Evolutionary conservation across 2,113 vertebrate genomes (phyloP).

Genomic region (Candoia aspera): DNA sequence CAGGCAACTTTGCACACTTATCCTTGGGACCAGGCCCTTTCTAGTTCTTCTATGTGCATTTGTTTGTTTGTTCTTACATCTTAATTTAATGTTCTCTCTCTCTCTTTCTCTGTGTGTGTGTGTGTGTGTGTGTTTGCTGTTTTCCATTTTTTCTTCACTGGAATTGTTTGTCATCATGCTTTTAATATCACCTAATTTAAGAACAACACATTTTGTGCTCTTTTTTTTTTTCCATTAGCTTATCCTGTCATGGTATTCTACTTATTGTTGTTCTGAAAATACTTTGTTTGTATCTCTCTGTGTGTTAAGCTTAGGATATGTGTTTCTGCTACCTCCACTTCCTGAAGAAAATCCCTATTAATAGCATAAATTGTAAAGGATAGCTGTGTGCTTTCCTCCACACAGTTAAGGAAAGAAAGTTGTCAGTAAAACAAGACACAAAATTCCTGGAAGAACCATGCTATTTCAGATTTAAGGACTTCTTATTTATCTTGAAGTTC

Average conservation of each 20-base stretch:
- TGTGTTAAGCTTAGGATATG: no score
- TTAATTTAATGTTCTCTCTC: not conserved
- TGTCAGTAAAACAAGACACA: not conserved
- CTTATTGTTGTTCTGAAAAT: not conserved
- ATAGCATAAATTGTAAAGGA: not conserved
- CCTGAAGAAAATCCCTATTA: not conserved
- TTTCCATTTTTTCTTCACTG: not conserved
- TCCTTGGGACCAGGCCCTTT: no score
- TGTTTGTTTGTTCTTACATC: not conserved
- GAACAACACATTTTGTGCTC: not conserved
- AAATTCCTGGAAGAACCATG: not conserved
- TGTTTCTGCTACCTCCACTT: not conserved
- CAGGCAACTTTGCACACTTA: not conserved
- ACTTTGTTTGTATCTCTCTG: no score
- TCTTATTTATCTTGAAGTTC: not conserved
- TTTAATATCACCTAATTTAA: not conserved
- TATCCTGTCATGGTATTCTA: not conserved
- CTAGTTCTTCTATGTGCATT: no score
- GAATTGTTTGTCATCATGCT: not conserved
- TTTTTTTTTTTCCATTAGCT: not conserved
- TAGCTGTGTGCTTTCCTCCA: not conserved
- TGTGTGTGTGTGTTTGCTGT: not conserved
- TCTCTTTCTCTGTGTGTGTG: no score
- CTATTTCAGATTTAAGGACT: not conserved
- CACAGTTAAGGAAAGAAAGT: not conserved